A percentile compares a stretch with the other conserved stretches of the same genome.
Evolutionary conservation across 1,140 invertebrate genomes (phyloP).

Genomic region (Drosophila ananassae): DNA sequence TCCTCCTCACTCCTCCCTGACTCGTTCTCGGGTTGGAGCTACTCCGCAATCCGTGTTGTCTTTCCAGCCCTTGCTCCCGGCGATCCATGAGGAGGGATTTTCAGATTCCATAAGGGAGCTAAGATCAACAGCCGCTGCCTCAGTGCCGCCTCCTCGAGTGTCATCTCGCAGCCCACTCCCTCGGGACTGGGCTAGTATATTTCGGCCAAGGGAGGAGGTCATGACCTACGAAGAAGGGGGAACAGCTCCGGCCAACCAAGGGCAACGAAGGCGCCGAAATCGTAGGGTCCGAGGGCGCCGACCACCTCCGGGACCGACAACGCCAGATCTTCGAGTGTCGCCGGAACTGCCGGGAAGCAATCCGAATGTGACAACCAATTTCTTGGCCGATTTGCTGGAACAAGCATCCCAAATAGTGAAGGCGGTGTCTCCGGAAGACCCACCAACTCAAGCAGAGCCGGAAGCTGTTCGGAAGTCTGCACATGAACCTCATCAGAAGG

Average conservation of each 20-base stretch:
- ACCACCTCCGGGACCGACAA: not conserved
- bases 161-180: no score
- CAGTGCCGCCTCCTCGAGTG: no score
- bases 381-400: conserved; percentile 38
- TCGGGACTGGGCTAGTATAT: not conserved
- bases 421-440: not conserved
- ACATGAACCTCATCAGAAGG: not conserved
- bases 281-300: not conserved
- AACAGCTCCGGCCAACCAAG: not conserved
- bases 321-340: not conserved
- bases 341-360: not conserved
- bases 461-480: not conserved
- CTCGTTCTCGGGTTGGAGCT: conserved; percentile 5
- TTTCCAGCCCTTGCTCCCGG: conserved; percentile 41
- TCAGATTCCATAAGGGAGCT: not conserved
- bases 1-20: not conserved
- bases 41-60: conserved; percentile 18
- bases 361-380: conserved; percentile 24
- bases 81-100: conserved; percentile 50
- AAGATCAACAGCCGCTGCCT: not conserved
- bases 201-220: not conserved
- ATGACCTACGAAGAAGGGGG: not conserved
- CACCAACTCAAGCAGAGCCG: not conserved
- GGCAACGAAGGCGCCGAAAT: not conserved
- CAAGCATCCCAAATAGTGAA: not conserved